Evolutionary conservation across 1,140 invertebrate genomes (phyloP), one percentile per base, ranked within the genome.

Genomic region (Probaryconus sp.): DNA sequence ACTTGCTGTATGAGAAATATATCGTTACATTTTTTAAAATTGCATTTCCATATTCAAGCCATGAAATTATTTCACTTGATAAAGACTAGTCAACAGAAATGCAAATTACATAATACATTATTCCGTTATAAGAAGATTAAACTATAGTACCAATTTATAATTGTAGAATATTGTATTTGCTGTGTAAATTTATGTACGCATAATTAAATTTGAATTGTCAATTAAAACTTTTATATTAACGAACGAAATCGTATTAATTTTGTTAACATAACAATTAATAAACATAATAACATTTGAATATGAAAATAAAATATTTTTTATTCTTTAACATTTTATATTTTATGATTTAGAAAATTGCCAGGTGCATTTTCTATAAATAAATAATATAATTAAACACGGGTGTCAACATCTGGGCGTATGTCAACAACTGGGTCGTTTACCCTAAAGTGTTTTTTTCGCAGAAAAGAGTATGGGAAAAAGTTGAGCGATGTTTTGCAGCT

Each of bases 41-140:
- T 61, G 4, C 45, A 48, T 50, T 50, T 61, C 20, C 56, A 61
- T 50, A 50, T 61, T 40, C 31, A 61, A 61, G 7, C 9, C 13
- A 40, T 35, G 43, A 50, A 61, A 61, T 61, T 48, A 48, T 50
- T 61, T 50, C 24, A 45, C 20, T 17, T 26, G 11, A 45, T 45
- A 20, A 58, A 58, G 21, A 3, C 4, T 45, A 9, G 24, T 58
- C 33, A 51, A 51, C 48, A 26, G n/a, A 16, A 24, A 17, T 51
- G 33, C 11, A 38, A 51, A 51, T 51, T 26, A 2, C 11, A 26
- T 9, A 1, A 51, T n/a, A 18, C 20, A 14, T 21, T 10, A 10
- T 10, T 7, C 30, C 7, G 3, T 24, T 24, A 3, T 4, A 7
- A 24, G 3, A 24, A 24, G 21, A 24, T 24, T 24, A 7, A 24